Conservation (phyloP, 1,140 invertebrate species). For the Achatina immaculata region DNA sequence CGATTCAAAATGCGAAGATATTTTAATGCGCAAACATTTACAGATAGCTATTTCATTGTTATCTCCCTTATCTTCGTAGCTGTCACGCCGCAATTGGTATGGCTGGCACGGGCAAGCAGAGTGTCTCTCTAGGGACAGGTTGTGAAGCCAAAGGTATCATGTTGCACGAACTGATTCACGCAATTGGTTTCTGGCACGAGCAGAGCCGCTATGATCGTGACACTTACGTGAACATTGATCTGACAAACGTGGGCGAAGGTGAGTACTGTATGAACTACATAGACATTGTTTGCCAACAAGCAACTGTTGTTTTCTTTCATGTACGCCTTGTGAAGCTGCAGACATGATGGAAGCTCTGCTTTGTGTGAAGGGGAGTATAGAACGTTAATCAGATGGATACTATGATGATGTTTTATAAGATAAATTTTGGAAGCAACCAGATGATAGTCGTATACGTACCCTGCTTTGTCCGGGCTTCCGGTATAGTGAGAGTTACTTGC, state of each 20-base stretch:
- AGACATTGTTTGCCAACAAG: no score
- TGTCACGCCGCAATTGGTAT: slow-evolving; percentile 56
- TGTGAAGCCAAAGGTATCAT: slow-evolving; percentile 56
- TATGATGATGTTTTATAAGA: no score
- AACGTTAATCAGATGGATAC: no score
- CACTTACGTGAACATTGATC: slow-evolving; percentile 80
- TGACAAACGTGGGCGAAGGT: slow-evolving; percentile 78
- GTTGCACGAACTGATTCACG: slow-evolving; percentile 86
- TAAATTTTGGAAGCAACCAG: no score
- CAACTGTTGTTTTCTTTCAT: no score
- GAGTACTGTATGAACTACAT: neutral
- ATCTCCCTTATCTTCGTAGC: slow-evolving; percentile 18
- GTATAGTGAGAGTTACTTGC: no score
- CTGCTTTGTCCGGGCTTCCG: no score
- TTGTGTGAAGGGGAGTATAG: no score
- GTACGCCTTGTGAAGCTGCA: slow-evolving; percentile 37
- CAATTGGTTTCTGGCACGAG: slow-evolving; percentile 88
- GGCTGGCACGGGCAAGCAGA: slow-evolving; percentile 49
- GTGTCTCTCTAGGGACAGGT: slow-evolving; percentile 49
- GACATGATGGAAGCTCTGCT: no score
- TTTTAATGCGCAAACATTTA: slow-evolving; percentile 9
- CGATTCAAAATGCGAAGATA: neutral
- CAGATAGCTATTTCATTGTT: neutral
- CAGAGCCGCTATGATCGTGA: slow-evolving; percentile 88
- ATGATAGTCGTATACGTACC: no score